Evolutionary conservation across 2,888 invertebrate genomes (phyloP), one percentile per base, ranked within the genome.

Genomic region (Hesperia comma): DNA sequence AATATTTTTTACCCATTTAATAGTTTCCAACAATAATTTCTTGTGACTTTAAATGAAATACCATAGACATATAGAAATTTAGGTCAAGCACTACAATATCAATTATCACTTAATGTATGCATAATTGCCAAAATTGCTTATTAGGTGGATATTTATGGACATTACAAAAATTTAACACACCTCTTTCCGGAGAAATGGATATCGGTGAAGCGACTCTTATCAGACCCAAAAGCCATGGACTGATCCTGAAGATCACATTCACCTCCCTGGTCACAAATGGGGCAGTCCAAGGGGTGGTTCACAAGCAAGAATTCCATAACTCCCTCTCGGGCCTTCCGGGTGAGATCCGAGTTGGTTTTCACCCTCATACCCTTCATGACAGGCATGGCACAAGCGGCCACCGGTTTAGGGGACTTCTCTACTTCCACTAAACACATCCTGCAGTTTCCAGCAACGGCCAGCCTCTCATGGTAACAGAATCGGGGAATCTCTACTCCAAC

Each of bases 351-450:
- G 86, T 99, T 97, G 19, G 99, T 99, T 87, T 99, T 99, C 19
- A 99, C 95, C 74, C 97, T 95, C 99, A 98, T 98, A n/a, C 99
- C 99, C 88, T 99, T 99, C 99, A 99, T 99, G 0, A 99, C 99
- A 0, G 99, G 99, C 99, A 99, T 99, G 14, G 99, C 99, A 88
- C 99, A 99, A 0, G 99, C 99, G 8, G 99, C 99, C 0, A 99
- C 97, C 0, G 99, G 99, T 94, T 99, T 99, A 1, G 98, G 96
- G 51, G 99, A 98, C 85, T 98, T 99, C 85, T 99, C 99, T 12
- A 99, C 99, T 91, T 99, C 99, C 0, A 99, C 99, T 33, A 99
- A 94, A 90, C 99, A 99, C 99, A 99, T 99, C 71, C 99, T 95
- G 84, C 99, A 99, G 92, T 99, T 99, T 55, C 99, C 99, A 73